A percentile compares a stretch with the other conserved stretches of the same genome.
Evolutionary conservation across 2,797 vertebrate species (phyloP).

Genomic region (Dallia pectoralis): DNA sequence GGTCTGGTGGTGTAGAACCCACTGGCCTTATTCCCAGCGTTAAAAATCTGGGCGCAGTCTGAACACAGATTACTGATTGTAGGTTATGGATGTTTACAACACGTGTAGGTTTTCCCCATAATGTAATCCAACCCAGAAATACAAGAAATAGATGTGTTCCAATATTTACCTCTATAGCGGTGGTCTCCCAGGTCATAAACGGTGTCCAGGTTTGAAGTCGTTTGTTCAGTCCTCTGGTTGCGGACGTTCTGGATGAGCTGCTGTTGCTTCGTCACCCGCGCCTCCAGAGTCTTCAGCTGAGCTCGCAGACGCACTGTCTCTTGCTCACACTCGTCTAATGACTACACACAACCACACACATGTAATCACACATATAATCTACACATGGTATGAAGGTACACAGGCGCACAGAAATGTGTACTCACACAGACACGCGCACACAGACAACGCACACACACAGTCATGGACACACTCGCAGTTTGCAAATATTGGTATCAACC

Average conservation of each 20-base stretch:
- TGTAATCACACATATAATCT: not conserved
- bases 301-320: slow-evolving; percentile 17
- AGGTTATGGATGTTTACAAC: not conserved
- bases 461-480: not conserved
- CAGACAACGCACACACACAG: not conserved
- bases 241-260: slow-evolving; percentile 14
- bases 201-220: not conserved
- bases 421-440: not conserved
- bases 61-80: slow-evolving; percentile 15
- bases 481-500: not conserved
- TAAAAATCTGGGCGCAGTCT: slow-evolving; percentile 91
- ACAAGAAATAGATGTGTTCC: no score
- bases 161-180: slow-evolving; percentile 1
- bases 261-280: slow-evolving; percentile 4
- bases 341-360: slow-evolving; percentile 15
- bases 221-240: slow-evolving; percentile 2
- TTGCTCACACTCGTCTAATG: slow-evolving; percentile 24
- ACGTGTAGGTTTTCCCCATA: not conserved
- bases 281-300: slow-evolving; percentile 20
- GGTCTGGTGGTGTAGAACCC: no score
- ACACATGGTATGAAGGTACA: not conserved
- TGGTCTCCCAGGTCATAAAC: slow-evolving; percentile 7
- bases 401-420: not conserved
- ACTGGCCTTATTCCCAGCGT: slow-evolving; percentile 69
- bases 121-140: not conserved